Evolutionary conservation across 2,797 vertebrate genomes (phyloP), one percentile per base, ranked within the genome.

Genomic region (Sebastes taczanowskii): DNA sequence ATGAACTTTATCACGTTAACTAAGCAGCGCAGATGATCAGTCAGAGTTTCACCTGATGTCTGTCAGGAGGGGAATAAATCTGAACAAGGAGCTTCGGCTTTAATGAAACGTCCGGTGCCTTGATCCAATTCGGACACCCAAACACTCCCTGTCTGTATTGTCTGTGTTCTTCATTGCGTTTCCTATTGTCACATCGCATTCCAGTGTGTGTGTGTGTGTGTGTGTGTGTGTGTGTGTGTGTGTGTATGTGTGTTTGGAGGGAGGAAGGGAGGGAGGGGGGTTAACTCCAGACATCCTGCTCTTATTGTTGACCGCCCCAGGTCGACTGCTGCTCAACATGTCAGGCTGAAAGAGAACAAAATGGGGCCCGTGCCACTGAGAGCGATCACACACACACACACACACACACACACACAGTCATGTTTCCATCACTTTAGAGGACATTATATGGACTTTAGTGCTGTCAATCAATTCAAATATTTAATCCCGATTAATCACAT

Each of bases 151-250:
- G 56, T 66, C 76, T 69, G 70, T 11, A 78, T 87, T 88, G 84
- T 88, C 85, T 83, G 46, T 80, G 84, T 80, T 78, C 83, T 64
- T 86, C 85, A 86, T 71, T 80, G 81, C 65, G 56, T 84, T 72
- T 83, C 80, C 81, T 78, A 75, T 92, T 92, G 85, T 93, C 56
- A 68, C 84, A 77, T 86, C 78, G 59, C 85, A 91, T 92, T 93
- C 89, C 84, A 83, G 71, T 77, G 81, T 42, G 77, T 63, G 71
- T 81, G 73, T 78, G 63, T 74, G 23, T 25, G 70, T 62, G 30
- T 55, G 49, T 68, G 20, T 66, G 10, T 29, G 25, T 25, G 25
- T 25, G 70, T 62, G 23, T 23, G 23, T 25, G 70, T 62, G 30
- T 55, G 49, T 68, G 20, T 66, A 16, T 29, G 25, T 25, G 25